These are phyloP conservation scores for Sphenopsis melanotis DNA, from an alignment of 2,797 vertebrate species.

Conservation along the genomic window DNA sequence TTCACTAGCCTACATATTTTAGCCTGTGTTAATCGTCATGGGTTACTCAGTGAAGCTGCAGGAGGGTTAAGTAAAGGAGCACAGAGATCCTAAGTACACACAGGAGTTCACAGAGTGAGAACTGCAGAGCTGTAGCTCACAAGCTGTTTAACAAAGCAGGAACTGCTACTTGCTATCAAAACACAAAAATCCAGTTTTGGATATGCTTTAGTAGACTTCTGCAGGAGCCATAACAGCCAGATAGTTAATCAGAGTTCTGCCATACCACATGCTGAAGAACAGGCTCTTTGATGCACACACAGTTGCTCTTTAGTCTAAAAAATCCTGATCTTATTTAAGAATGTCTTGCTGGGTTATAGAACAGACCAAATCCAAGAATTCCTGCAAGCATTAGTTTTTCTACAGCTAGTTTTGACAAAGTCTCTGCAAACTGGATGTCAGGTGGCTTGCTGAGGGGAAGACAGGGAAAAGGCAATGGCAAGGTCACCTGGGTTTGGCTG, in stretches of 20 bases:
- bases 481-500: slow-evolving; percentile 24
- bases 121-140: neutral
- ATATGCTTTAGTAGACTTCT: neutral
- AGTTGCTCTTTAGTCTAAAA: neutral
- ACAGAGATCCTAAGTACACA: slow-evolving; percentile 7
- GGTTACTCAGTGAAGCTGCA: slow-evolving; percentile 23
- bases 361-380: slow-evolving; percentile 6
- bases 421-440: slow-evolving; percentile 5
- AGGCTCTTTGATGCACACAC: slow-evolving; percentile 34
- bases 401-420: slow-evolving; percentile 28
- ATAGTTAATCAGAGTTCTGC: neutral
- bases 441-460: slow-evolving; percentile 13
- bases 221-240: neutral
- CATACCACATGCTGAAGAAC: neutral
- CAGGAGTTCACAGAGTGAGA: neutral
- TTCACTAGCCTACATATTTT: slow-evolving; percentile 25
- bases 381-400: slow-evolving; percentile 68
- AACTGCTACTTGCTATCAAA: slow-evolving; percentile 16
- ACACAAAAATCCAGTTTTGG: neutral
- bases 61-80: slow-evolving; percentile 30
- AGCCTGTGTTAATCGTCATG: slow-evolving; percentile 13
- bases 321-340: neutral
- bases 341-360: slow-evolving; percentile 38
- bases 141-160: slow-evolving; percentile 15
- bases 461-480: slow-evolving; percentile 41